Evolutionary conservation across 2,797 vertebrate genomes (phyloP).

Genomic region (Ataeniobius toweri): DNA sequence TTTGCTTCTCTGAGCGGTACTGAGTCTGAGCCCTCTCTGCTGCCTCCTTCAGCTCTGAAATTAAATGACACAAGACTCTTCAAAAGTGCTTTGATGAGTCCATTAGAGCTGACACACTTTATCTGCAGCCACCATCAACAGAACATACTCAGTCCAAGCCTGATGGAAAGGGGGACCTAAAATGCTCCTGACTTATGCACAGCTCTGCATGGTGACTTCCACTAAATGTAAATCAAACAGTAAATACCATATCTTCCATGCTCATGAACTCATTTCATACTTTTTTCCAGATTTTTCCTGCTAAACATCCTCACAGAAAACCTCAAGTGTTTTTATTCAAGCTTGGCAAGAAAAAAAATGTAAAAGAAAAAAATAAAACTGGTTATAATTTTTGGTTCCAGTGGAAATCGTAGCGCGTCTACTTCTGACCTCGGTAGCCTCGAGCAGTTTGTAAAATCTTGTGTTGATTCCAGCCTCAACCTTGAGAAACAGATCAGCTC

Average conservation of each 20-base stretch:
- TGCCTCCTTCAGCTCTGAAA: constrained; percentile 85
- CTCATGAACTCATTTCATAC: not conserved
- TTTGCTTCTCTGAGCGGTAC: constrained; percentile 88
- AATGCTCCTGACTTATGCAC: not conserved
- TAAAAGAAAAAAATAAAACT: not conserved
- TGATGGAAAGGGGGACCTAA: not conserved
- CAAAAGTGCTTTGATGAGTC: not conserved
- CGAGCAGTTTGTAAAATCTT: no score
- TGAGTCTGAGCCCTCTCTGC: constrained; percentile 80
- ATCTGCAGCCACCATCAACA: not conserved
- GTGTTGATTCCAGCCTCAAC: no score
- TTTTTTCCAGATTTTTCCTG: not conserved
- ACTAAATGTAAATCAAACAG: not conserved
- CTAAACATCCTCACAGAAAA: no score
- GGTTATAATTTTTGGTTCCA: no score
- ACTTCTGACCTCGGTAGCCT: no score
- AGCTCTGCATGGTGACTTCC: not conserved
- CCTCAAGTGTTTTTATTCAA: not conserved
- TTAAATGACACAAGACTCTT: not conserved
- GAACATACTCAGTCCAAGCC: not conserved
- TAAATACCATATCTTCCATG: not conserved
- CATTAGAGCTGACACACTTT: not conserved
- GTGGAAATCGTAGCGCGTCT: no score
- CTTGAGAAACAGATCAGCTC: no score
- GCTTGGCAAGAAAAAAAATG: not conserved